A percentile compares a stretch with the other conserved stretches of the same genome.
phyloP scores from a whole-genome alignment of 1,140 invertebrate genomes.

The Drosophila seguyi region DNA sequence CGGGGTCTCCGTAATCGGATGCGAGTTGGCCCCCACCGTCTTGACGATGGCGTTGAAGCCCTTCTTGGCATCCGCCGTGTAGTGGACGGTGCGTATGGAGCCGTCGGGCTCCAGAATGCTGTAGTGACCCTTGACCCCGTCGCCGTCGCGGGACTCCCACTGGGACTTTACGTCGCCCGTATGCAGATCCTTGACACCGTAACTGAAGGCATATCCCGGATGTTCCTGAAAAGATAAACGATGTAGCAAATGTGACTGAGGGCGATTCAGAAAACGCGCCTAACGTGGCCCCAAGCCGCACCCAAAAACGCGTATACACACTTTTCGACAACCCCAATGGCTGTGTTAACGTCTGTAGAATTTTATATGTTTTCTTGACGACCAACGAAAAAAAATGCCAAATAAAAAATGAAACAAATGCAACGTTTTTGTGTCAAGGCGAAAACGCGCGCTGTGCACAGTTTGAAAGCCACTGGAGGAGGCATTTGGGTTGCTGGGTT shows the following conservation, averaged over 20 bases:
- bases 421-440: slow-evolving; percentile 67
- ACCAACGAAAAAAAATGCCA: slow-evolving; percentile 47
- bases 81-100: slow-evolving; percentile 87
- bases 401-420: slow-evolving; percentile 55
- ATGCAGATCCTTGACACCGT: slow-evolving; percentile 89
- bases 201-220: slow-evolving; percentile 89
- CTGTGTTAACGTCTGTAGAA: slow-evolving; percentile 58
- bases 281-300: slow-evolving; percentile 20
- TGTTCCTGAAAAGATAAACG: slow-evolving; percentile 85
- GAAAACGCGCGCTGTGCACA: slow-evolving; percentile 72
- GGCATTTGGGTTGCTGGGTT: slow-evolving; percentile 36
- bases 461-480: slow-evolving; percentile 66
- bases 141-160: slow-evolving; percentile 87
- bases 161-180: slow-evolving; percentile 89
- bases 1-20: slow-evolving; percentile 85
- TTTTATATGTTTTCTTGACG: slow-evolving; percentile 55
- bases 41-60: slow-evolving; percentile 89
- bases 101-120: slow-evolving; percentile 89
- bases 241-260: background rate
- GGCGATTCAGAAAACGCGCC: background rate
- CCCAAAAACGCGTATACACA: slow-evolving; percentile 39
- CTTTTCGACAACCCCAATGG: slow-evolving; percentile 38
- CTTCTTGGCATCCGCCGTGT: slow-evolving; percentile 87
- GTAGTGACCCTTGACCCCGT: slow-evolving; percentile 88
- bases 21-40: slow-evolving; percentile 86